Base-by-base conservation (phyloP, 1,140 invertebrate species). In the Anastrepha ludens region DNA sequence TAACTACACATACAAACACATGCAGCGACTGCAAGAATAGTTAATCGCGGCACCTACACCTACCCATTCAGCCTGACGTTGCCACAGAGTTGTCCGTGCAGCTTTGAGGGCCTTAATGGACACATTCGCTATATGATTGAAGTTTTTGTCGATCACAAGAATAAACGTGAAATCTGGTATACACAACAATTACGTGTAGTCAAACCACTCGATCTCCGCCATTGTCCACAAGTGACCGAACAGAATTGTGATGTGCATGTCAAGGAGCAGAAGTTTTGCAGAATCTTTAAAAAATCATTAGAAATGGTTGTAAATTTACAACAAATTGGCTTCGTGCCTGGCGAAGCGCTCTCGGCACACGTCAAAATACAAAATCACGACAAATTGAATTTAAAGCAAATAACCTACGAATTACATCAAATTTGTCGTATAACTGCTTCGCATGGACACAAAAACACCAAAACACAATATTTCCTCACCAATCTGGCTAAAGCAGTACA, bases 91-190 rank as follows among this genome's bases (percentile, higher is more conserved):
- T 93, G 95, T 74, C 95, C 95, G 6, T 95, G 96, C 70, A 96
- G 96, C 60, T 97, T 96, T 93, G 96, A 97, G 90, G 95, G 96
- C 0, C 94, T 95, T 60, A 94, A 95, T 91, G 96, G 96, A 2
- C 94, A 95, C 89, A 94, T 97, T 85, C 93, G 96, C 17, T 97
- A 97, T 90, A 95, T 94, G 81, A 91, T 96, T 5, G 96, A 96
- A 93, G 96, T 93, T 13, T 88, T 91, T 90, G 91, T 96, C 88
- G 96, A 96, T 91, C 94, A 96, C 64, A 95, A 62, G 67, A 96
- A 96, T 95, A 95, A 87, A 95, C 96, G 90, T 95, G 96, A 93
- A 94, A 96, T 90, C 8, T 95, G 95, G 89, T 94, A 94, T 78
- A 96, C 96, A 93, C 94, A 91, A 88, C 94, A 94, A 9, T 96